Evolutionary conservation across 2,888 invertebrate species (phyloP).

Genomic region (Agrotis ipsilon): DNA sequence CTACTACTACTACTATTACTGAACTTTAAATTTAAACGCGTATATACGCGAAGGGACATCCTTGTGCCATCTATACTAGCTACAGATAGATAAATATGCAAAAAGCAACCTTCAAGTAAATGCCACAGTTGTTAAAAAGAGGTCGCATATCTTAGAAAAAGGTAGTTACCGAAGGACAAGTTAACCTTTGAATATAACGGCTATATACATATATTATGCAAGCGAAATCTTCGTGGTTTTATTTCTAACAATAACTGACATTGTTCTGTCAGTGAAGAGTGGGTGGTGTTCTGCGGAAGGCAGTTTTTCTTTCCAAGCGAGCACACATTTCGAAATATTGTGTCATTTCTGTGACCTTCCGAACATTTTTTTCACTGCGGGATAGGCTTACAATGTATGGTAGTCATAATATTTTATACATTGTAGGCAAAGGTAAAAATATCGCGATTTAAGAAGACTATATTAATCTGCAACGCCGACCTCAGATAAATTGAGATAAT

Average conservation of each 20-base stretch:
- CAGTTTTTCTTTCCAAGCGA: constrained; percentile 77
- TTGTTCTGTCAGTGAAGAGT: constrained; percentile 79
- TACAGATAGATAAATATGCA: background rate
- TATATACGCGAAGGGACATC: too few species aligned
- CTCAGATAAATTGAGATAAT: too few species aligned
- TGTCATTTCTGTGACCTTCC: constrained; percentile 62
- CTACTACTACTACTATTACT: too few species aligned
- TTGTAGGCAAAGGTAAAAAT: constrained; percentile 15
- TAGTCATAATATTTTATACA: constrained; percentile 12
- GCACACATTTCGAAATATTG: constrained; percentile 74
- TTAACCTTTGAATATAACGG: constrained; percentile 49
- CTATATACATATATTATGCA: constrained; percentile 60
- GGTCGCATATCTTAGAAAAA: constrained; percentile 33
- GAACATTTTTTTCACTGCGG: constrained; percentile 53
- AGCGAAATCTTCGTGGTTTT: constrained; percentile 72
- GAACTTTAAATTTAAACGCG: too few species aligned
- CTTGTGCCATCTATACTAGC: too few species aligned
- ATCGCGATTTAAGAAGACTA: background rate
- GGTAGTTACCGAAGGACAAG: constrained; percentile 19
- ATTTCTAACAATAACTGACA: constrained; percentile 79
- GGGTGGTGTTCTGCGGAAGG: constrained; percentile 81
- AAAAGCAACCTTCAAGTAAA: constrained; percentile 2
- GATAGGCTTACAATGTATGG: constrained; percentile 31
- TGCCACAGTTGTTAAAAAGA: constrained; percentile 8
- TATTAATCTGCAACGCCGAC: too few species aligned